These are phyloP conservation scores for Ormyrus rosae DNA, from an alignment of 2,888 invertebrate species.

Conservation along the genomic window DNA sequence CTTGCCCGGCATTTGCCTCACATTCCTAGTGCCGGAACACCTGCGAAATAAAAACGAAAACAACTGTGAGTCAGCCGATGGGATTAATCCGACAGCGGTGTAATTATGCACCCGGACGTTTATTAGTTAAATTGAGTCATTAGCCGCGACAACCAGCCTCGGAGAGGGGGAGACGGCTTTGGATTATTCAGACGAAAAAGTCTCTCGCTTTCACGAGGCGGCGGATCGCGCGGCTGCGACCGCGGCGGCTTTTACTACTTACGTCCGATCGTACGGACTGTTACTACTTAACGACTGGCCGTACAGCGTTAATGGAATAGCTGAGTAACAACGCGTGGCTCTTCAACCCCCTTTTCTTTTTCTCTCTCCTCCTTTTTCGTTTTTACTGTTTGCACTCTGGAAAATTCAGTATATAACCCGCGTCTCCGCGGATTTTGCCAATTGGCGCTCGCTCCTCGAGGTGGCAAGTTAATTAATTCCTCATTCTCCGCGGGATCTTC, in stretches of 20 bases:
- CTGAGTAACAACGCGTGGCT: slow-evolving; percentile 13
- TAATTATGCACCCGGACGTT: not conserved
- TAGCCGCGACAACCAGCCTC: too few species aligned
- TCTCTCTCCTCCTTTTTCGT: not conserved
- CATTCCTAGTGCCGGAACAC: not conserved
- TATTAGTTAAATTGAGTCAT: too few species aligned
- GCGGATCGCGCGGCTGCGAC: not conserved
- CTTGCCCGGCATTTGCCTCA: slow-evolving; percentile 70
- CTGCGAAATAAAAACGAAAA: slow-evolving; percentile 14
- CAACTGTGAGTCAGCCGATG: not conserved
- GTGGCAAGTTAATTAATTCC: too few species aligned
- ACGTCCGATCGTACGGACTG: slow-evolving; percentile 38
- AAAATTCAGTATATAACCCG: not conserved
- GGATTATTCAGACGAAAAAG: slow-evolving; percentile 44
- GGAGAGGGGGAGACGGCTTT: not conserved
- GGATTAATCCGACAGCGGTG: not conserved
- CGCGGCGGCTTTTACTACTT: slow-evolving; percentile 36
- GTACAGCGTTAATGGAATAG: slow-evolving; percentile 40
- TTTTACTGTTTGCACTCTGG: slow-evolving; percentile 2
- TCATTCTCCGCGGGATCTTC: too few species aligned
- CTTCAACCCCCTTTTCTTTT: not conserved
- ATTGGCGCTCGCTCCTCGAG: too few species aligned
- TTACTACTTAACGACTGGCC: slow-evolving; percentile 40
- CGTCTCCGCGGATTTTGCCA: too few species aligned
- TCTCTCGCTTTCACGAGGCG: slow-evolving; percentile 35